phyloP scores from a whole-genome alignment of 2,888 invertebrate genomes.

The Rotaria macrura region DNA sequence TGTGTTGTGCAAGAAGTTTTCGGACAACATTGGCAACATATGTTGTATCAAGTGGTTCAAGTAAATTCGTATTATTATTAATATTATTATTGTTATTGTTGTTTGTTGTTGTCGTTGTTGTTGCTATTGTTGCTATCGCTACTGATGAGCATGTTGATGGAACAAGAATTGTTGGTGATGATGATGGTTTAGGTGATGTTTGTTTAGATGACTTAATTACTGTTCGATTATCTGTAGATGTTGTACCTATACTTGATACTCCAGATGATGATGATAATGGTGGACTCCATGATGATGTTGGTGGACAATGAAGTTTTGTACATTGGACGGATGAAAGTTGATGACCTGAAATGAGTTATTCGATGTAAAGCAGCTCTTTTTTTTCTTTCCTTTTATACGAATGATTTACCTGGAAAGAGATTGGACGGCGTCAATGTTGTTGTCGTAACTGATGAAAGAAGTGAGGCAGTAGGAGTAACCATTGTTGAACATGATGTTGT shows the following conservation, averaged over 20 bases:
- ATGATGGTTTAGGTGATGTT: neutral
- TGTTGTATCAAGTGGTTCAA: constrained; percentile 26
- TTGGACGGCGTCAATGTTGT: neutral
- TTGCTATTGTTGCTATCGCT: neutral
- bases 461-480: neutral
- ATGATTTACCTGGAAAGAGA: neutral
- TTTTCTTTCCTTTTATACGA: too few species aligned
- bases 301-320: constrained; percentile 18
- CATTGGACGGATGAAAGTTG: neutral
- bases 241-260: neutral
- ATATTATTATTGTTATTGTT: too few species aligned
- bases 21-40: constrained; percentile 72
- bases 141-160: neutral
- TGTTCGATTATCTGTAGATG: constrained; percentile 12
- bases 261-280: neutral
- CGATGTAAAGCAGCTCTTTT: too few species aligned
- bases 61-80: neutral
- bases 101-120: too few species aligned
- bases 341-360: neutral
- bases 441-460: neutral
- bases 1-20: constrained; percentile 84
- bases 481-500: neutral
- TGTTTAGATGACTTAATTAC: neutral
- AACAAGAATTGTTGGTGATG: neutral
- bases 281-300: constrained; percentile 5